Conservation (phyloP, 2,888 invertebrate species). For the Embidobia sp. region DNA sequence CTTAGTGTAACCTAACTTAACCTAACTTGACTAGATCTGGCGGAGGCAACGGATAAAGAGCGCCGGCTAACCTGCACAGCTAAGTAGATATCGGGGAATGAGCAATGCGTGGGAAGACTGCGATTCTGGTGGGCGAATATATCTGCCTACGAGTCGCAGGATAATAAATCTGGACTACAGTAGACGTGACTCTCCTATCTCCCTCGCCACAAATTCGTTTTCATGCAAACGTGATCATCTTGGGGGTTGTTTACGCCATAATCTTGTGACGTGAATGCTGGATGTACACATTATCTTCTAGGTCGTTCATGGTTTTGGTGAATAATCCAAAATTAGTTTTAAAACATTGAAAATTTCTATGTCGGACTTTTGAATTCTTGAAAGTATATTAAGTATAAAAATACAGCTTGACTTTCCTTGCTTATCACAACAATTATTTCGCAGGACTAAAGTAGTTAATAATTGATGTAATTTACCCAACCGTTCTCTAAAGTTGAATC, state of each 20-base stretch:
- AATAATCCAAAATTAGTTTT: no score
- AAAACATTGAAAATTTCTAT: no score
- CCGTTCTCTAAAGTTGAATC: no score
- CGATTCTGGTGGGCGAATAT: conserved; percentile 76
- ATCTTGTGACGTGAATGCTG: no score
- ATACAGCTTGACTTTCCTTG: no score
- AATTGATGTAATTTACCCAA: no score
- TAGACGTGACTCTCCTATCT: conserved; percentile 65
- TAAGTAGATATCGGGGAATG: conserved; percentile 77
- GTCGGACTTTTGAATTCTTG: no score
- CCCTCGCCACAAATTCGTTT: conserved; percentile 46
- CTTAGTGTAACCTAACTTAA: conserved; percentile 64
- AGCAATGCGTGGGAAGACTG: conserved; percentile 78
- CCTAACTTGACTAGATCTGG: conserved; percentile 56
- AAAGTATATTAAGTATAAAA: no score
- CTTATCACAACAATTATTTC: no score
- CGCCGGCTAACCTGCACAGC: conserved; percentile 67
- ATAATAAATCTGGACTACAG: conserved; percentile 68
- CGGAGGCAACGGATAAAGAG: conserved; percentile 57
- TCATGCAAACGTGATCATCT: conserved; percentile 30
- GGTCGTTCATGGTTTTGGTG: no score
- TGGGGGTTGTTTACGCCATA: neutral
- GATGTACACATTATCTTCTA: no score
- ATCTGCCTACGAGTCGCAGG: conserved; percentile 65
- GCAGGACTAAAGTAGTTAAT: no score